Conservation (phyloP, 1,140 invertebrate species). For the Euwallacea fornicatus region DNA sequence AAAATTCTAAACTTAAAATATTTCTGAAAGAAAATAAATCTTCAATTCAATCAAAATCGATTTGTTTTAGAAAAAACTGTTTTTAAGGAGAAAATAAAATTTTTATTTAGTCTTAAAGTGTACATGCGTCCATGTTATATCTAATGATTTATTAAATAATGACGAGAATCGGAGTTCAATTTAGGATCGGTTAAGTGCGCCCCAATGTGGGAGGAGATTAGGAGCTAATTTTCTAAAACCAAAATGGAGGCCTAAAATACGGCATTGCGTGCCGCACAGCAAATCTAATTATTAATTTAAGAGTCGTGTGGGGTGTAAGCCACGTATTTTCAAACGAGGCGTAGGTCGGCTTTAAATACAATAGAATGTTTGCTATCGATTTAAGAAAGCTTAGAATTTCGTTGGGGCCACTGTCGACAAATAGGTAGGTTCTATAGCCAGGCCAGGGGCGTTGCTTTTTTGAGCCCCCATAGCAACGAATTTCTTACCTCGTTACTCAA, state of each 20-base stretch:
- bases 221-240: slow-evolving; percentile 18
- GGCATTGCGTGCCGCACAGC: slow-evolving; percentile 23
- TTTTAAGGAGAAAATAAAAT: no score
- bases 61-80: no score
- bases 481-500: not conserved
- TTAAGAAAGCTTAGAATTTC: slow-evolving; percentile 28
- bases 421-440: slow-evolving; percentile 12
- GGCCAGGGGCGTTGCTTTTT: slow-evolving; percentile 12
- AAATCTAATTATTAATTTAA: slow-evolving; percentile 29
- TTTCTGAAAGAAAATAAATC: no score
- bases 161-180: not conserved
- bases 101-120: no score
- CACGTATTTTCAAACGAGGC: slow-evolving; percentile 20
- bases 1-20: no score
- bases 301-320: slow-evolving; percentile 12
- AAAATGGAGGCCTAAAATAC: slow-evolving; percentile 31
- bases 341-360: slow-evolving; percentile 30
- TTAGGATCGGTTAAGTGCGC: not conserved
- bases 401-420: slow-evolving; percentile 24
- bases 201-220: slow-evolving; percentile 18
- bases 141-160: not conserved
- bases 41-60: no score
- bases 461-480: slow-evolving; percentile 1
- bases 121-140: no score
- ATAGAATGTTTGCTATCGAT: slow-evolving; percentile 31